Evolutionary conservation across 2,888 invertebrate genomes (phyloP).

Genomic region (Suillia variegata): DNA sequence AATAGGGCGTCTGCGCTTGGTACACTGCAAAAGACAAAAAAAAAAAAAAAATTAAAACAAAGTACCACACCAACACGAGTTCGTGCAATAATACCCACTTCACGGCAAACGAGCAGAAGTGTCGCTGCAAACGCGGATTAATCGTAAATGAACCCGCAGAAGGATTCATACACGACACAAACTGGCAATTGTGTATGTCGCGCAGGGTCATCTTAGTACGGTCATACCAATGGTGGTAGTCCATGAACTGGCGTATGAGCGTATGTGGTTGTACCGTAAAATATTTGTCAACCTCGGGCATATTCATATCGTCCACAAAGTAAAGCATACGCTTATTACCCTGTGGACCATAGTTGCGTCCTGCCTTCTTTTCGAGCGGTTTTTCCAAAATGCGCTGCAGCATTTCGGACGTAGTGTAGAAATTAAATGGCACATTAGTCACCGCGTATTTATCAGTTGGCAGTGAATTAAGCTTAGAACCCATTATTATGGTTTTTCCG

Average conservation of each 20-base stretch:
- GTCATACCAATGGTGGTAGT: constrained; percentile 96
- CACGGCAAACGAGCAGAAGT: constrained; percentile 85
- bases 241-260: constrained; percentile 88
- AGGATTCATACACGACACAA: constrained; percentile 95
- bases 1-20: constrained; percentile 80
- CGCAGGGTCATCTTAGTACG: constrained; percentile 82
- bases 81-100: constrained; percentile 64
- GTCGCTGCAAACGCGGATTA: constrained; percentile 85
- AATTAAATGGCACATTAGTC: constrained; percentile 91
- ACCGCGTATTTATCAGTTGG: constrained; percentile 76
- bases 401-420: constrained; percentile 93
- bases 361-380: constrained; percentile 93
- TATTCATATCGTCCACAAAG: constrained; percentile 95
- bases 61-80: not conserved
- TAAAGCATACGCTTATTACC: constrained; percentile 92
- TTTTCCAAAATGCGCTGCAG: constrained; percentile 86
- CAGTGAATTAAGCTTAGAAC: constrained; percentile 77
- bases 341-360: constrained; percentile 89
- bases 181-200: constrained; percentile 92
- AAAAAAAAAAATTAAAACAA: constrained; percentile 1
- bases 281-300: constrained; percentile 95
- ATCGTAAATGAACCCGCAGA: constrained; percentile 95
- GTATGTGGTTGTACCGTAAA: constrained; percentile 96
- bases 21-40: constrained; percentile 66
- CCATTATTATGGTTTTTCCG: constrained; percentile 91